Evolutionary conservation across 2,113 vertebrate species (phyloP).

Genomic region (Turdus rufiventris): DNA sequence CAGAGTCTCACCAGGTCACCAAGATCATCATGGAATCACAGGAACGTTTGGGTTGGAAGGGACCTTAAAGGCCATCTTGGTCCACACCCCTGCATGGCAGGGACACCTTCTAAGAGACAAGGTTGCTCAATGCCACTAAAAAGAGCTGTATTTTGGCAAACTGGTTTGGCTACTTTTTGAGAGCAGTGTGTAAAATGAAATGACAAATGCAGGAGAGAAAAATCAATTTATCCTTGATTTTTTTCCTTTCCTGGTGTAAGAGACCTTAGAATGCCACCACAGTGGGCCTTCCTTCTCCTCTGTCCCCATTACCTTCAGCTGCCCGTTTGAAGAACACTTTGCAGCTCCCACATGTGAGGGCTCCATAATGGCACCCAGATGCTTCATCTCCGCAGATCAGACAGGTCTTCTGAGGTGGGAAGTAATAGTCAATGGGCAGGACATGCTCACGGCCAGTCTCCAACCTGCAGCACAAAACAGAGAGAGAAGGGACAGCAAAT

Average conservation of each 20-base stretch:
- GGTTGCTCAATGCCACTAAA: neutral
- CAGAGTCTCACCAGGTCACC: neutral
- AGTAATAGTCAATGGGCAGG: conserved; percentile 95
- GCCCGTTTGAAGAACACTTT: conserved; percentile 99
- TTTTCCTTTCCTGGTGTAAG: neutral
- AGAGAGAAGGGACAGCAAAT: neutral
- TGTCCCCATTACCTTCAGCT: conserved; percentile 85
- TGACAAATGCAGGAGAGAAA: neutral
- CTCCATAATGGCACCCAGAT: conserved; percentile 96
- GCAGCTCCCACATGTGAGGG: conserved; percentile 97
- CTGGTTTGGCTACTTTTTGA: neutral
- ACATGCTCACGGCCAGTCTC: conserved; percentile 85
- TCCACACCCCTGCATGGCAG: neutral
- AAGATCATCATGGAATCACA: neutral
- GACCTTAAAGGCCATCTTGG: neutral
- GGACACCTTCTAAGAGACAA: neutral
- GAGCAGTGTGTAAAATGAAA: neutral
- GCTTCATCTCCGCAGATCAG: conserved; percentile 97
- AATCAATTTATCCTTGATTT: neutral
- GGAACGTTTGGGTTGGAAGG: neutral
- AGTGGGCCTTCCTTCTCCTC: neutral
- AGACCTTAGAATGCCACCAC: neutral
- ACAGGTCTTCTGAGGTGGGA: conserved; percentile 93
- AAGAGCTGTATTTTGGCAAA: neutral
- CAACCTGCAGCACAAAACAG: conserved; percentile 72